Conservation (phyloP, 2,888 invertebrate species). For the Clistopyga incitator region DNA sequence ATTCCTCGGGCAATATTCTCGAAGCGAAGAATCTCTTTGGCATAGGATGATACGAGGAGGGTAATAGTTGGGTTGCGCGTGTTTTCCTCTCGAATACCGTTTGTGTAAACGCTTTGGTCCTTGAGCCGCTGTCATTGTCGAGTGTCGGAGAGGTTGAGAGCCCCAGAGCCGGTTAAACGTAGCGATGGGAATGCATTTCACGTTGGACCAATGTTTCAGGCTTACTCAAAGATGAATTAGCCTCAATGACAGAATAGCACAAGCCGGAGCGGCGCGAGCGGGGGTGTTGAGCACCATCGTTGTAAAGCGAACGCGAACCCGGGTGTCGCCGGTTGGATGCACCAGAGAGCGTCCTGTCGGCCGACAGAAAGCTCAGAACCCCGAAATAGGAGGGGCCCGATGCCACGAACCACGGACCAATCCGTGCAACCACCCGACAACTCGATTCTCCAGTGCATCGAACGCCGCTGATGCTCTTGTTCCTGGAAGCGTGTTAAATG, state of each 20-base stretch:
- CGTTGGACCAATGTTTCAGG: slow-evolving; percentile 27
- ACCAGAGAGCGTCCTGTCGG: background rate
- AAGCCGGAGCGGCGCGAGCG: background rate
- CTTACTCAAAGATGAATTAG: slow-evolving; percentile 43
- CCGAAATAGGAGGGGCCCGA: slow-evolving; percentile 2
- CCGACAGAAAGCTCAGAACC: slow-evolving; percentile 29
- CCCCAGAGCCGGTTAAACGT: background rate
- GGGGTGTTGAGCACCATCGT: slow-evolving; percentile 12
- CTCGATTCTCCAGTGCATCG: slow-evolving; percentile 26
- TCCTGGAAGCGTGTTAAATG: slow-evolving; percentile 17
- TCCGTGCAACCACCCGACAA: slow-evolving; percentile 20
- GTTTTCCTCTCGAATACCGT: background rate
- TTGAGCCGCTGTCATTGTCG: slow-evolving; percentile 1
- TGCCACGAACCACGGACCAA: slow-evolving; percentile 12
- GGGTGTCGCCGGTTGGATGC: slow-evolving; percentile 29
- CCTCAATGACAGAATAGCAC: slow-evolving; percentile 31
- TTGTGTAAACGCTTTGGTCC: background rate
- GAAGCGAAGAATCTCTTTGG: slow-evolving; percentile 6
- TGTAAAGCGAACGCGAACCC: slow-evolving; percentile 15
- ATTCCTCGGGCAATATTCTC: slow-evolving; percentile 12
- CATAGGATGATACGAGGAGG: background rate
- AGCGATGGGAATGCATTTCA: slow-evolving; percentile 6
- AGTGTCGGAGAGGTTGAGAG: background rate
- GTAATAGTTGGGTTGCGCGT: background rate
- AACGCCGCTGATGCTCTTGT: slow-evolving; percentile 31